Percentiles rank a stretch among this genome's conserved stretches.
Conservation (phyloP, 92 coral and sea anemone species). For the Zoanthus solanderi region DNA sequence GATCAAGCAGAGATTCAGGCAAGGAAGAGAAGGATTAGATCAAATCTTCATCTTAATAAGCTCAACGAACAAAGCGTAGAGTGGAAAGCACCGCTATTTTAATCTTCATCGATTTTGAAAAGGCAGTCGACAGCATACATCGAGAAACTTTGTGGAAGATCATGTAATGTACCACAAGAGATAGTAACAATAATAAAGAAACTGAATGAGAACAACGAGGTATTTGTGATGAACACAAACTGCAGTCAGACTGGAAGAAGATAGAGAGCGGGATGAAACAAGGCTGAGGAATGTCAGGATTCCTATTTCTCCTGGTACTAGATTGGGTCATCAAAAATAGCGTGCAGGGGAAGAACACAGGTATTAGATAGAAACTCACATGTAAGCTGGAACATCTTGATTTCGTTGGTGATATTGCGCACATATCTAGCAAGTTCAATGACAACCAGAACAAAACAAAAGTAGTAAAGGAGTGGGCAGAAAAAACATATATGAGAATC, state of each 20-base stretch:
- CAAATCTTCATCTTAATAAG: not conserved
- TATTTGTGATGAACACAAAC: not conserved
- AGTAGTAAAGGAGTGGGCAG: too few relatives aligned
- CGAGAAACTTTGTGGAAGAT: not conserved
- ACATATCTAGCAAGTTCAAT: too few relatives aligned
- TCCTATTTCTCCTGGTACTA: too few relatives aligned
- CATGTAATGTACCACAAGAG: not conserved
- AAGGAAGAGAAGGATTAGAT: not conserved
- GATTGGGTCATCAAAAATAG: too few relatives aligned
- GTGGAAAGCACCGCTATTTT: not conserved
- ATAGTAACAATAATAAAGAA: conserved; percentile 3
- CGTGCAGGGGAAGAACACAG: not conserved
- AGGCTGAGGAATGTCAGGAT: not conserved
- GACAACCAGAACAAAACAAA: too few relatives aligned
- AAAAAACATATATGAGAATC: too few relatives aligned
- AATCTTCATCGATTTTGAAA: not conserved
- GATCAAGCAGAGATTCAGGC: too few relatives aligned
- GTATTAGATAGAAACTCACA: not conserved
- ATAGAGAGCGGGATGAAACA: too few relatives aligned
- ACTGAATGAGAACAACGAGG: not conserved
- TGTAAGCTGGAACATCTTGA: too few relatives aligned
- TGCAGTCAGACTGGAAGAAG: not conserved
- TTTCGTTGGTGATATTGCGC: too few relatives aligned
- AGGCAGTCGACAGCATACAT: not conserved
- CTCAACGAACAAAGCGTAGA: not conserved